These are phyloP conservation scores for human DNA, from an alignment of 2,113 vertebrate genomes.

Conservation along the genomic window GRCh38 chr14:77742501-77743000, in stretches of 20 bases:
- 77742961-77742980: too few species aligned
- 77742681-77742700: background rate
- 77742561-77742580: background rate
- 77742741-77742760: background rate
- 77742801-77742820: background rate
- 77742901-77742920: background rate
- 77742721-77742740: background rate
- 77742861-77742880: background rate
- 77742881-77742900: background rate
- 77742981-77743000: too few species aligned
- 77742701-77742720: background rate
- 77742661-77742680: background rate
- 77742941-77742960: background rate
- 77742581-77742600: background rate
- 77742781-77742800: background rate
- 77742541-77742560: background rate
- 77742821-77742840: background rate
- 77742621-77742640: constrained; percentile 5
- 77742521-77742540: constrained; percentile 38
- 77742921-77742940: constrained; percentile 48
- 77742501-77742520: constrained; percentile 30
- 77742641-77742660: background rate
- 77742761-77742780: background rate
- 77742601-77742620: background rate
- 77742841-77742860: background rate